A percentile compares a stretch with the other conserved stretches of the same genome.
These are phyloP conservation scores for Netelia virgata DNA, from an alignment of 2,888 invertebrate species.

Conservation along the genomic window DNA sequence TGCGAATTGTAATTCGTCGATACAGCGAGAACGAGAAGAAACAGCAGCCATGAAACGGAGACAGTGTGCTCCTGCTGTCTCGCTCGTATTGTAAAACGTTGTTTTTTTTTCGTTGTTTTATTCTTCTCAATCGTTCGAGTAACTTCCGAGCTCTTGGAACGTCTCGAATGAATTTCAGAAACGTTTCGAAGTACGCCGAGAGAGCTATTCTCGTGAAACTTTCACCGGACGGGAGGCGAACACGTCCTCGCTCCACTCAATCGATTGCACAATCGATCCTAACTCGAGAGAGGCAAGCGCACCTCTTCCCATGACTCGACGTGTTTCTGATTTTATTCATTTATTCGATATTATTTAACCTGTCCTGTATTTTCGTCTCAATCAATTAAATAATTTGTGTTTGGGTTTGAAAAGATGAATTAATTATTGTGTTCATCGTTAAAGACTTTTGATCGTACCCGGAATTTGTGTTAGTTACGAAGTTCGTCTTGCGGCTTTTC, in stretches of 20 bases:
- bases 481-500: too few species aligned
- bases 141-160: background rate
- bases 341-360: background rate
- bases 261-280: slow-evolving; percentile 68
- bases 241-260: slow-evolving; percentile 66
- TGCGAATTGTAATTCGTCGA: slow-evolving; percentile 1
- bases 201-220: slow-evolving; percentile 58
- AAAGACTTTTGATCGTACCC: background rate
- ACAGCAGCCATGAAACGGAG: slow-evolving; percentile 4
- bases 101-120: background rate
- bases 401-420: background rate
- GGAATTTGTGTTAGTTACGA: too few species aligned
- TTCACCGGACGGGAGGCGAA: slow-evolving; percentile 59
- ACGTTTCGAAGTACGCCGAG: background rate
- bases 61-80: slow-evolving; percentile 10
- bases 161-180: slow-evolving; percentile 19
- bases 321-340: background rate
- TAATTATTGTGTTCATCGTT: background rate
- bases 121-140: background rate
- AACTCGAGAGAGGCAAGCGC: background rate
- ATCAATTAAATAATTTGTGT: background rate
- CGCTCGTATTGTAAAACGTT: background rate
- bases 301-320: background rate
- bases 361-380: background rate
- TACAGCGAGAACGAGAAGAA: background rate